Base-by-base conservation (phyloP, 2,797 vertebrate species). In the Eremophila alpestris region DNA sequence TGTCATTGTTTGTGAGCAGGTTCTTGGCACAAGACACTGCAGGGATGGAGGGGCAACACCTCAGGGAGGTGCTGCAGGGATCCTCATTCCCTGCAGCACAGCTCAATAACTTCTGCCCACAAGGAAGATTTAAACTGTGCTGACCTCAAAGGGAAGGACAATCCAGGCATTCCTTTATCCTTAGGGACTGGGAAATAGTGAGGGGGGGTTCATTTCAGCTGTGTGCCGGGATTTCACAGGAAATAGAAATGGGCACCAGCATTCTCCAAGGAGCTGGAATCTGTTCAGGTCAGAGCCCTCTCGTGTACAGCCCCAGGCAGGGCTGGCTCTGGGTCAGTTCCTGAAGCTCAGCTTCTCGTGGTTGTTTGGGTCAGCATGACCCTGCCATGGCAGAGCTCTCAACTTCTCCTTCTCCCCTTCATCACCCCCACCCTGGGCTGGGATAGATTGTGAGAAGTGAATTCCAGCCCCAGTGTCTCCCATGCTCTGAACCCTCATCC, bases 21-120 rank as follows among this genome's bases (percentile, higher is more conserved):
- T 43, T 52, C 60, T 34, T 40, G 69, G 43, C 56, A 45, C 0
- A 0, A 65, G 63, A 1, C 5, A 0, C 36, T 58, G 20, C 59
- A 69, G 74, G 74, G 29, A 2, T 2, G 5, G 40, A 64, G 74
- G 63, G 68, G 51, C 84, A 84, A 79, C 82, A 63, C 40, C 41
- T 12, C 51, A n/a, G n/a, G n/a, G n/a, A n/a, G n/a, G n/a, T n/a
- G n/a, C n/a, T n/a, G n/a, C n/a, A n/a, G n/a, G 59, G 19, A 3
- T 40, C 43, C 65, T 20, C 51, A 2, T 29, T 59, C 48, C 34
- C 69, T 65, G 45, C 56, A 27, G 16, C 1, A 6, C 5, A 58
- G 69, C 46, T 58, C 7, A 16, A 2, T 20, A 24, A 11, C n/a
- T 41, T 16, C 15, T 82, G 59, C 29, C 69, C 40, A 2, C 5